Percentiles rank a stretch among this genome's conserved stretches.
phyloP scores from a whole-genome alignment of 2,888 invertebrate genomes.

The Marasmarcha lunaedactyla region DNA sequence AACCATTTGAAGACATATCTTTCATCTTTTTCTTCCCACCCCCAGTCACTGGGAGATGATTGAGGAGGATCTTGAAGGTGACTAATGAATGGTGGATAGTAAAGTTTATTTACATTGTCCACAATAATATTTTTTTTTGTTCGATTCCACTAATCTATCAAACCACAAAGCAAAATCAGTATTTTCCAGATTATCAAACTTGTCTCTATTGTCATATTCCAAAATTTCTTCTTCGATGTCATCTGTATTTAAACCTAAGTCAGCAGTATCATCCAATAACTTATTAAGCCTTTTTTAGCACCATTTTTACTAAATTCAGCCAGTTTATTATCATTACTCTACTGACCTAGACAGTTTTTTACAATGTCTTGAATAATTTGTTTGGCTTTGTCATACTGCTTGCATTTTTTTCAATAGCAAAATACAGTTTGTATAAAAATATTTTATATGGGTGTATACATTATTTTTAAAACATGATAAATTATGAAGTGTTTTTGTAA shows the following conservation, averaged over 20 bases:
- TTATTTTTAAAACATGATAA: background rate
- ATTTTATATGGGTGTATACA: background rate
- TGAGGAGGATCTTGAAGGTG: background rate
- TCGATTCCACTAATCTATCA: constrained; percentile 1
- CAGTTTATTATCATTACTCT: background rate
- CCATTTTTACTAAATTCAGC: background rate
- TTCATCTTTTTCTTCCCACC: no score
- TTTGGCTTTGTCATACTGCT: no score
- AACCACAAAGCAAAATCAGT: constrained; percentile 1
- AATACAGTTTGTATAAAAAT: constrained; percentile 3
- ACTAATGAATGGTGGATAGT: constrained; percentile 1
- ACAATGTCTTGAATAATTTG: no score
- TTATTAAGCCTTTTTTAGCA: background rate
- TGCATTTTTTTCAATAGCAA: constrained; percentile 2
- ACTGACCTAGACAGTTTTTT: background rate
- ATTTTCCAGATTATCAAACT: no score
- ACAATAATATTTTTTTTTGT: background rate
- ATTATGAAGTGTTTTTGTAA: constrained; percentile 2
- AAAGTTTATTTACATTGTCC: background rate
- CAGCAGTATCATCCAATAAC: background rate
- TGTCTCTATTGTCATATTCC: background rate
- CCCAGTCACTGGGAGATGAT: no score
- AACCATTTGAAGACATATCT: no score
- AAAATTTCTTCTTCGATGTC: background rate
- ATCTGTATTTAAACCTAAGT: background rate